phyloP scores from a whole-genome alignment of 2,113 vertebrate genomes.

The Shinisaurus crocodilurus region DNA sequence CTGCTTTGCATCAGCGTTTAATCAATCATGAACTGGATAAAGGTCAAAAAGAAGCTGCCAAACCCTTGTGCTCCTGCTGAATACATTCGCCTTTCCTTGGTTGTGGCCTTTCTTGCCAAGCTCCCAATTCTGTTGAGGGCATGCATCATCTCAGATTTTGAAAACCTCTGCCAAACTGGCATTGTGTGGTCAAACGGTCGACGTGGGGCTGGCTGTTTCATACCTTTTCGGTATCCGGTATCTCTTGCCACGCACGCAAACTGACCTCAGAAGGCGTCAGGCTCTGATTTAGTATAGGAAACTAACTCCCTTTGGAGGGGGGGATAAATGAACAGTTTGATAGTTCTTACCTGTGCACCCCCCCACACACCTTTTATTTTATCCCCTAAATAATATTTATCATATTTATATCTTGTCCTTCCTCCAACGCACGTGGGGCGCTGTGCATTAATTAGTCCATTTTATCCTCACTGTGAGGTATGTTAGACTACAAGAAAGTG shows the following conservation, averaged over 20 bases:
- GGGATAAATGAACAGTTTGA: neutral
- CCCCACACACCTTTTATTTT: neutral
- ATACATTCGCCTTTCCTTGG: neutral
- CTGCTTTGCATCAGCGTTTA: conserved; percentile 26
- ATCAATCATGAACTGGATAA: conserved; percentile 15
- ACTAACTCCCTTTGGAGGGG: neutral
- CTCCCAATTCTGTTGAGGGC: neutral
- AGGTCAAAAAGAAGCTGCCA: conserved; percentile 12
- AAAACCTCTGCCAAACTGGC: neutral
- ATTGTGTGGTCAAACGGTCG: neutral
- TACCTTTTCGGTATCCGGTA: neutral
- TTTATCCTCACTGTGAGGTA: neutral
- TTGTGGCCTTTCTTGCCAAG: neutral
- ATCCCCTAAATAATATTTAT: neutral
- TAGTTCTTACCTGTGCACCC: neutral
- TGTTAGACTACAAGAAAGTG: neutral
- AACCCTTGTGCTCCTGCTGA: neutral
- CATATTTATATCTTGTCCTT: neutral
- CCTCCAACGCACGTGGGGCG: neutral
- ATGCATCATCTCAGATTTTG: neutral
- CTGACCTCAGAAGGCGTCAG: neutral
- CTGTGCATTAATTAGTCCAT: neutral
- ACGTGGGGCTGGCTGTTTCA: neutral
- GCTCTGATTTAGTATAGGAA: neutral
- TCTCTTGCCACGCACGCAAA: neutral